Evolutionary conservation across 2,797 vertebrate genomes (phyloP).

Genomic region (Sebastes nivosus): DNA sequence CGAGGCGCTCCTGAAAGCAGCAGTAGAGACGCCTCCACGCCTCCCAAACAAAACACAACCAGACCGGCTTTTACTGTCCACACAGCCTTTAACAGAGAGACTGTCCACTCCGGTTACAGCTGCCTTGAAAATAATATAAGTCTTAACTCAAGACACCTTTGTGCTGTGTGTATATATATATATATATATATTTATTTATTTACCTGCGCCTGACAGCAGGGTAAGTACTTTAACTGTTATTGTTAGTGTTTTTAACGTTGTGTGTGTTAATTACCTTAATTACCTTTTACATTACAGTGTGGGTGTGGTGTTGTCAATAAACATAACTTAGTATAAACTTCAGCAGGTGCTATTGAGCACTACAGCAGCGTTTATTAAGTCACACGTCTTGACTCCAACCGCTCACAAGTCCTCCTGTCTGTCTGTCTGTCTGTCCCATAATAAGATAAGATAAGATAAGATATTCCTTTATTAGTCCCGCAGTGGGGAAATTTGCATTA

Average conservation of each 20-base stretch:
- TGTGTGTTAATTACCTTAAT: not conserved
- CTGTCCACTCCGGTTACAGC: not conserved
- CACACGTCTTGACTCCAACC: not conserved
- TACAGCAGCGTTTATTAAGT: no score
- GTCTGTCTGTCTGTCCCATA: no score
- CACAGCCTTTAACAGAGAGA: not conserved
- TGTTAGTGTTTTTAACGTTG: not conserved
- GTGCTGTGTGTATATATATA: not conserved
- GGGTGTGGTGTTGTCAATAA: not conserved
- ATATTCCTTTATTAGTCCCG: no score
- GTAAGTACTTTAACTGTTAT: conserved; percentile 39
- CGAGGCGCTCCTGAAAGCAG: conserved; percentile 54
- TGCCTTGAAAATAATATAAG: not conserved
- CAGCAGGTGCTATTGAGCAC: not conserved
- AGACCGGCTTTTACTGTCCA: not conserved
- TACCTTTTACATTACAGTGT: not conserved
- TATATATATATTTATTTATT: no score
- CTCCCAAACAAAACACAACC: conserved; percentile 35
- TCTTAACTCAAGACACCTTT: not conserved
- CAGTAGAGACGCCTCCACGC: conserved; percentile 40
- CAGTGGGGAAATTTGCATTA: no score
- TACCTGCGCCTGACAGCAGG: not conserved
- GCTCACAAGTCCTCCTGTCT: not conserved
- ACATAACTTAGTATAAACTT: not conserved
- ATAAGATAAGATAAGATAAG: no score